Evolutionary conservation across 2,113 vertebrate genomes (phyloP).

Genomic region (Pseudopipra pipra): DNA sequence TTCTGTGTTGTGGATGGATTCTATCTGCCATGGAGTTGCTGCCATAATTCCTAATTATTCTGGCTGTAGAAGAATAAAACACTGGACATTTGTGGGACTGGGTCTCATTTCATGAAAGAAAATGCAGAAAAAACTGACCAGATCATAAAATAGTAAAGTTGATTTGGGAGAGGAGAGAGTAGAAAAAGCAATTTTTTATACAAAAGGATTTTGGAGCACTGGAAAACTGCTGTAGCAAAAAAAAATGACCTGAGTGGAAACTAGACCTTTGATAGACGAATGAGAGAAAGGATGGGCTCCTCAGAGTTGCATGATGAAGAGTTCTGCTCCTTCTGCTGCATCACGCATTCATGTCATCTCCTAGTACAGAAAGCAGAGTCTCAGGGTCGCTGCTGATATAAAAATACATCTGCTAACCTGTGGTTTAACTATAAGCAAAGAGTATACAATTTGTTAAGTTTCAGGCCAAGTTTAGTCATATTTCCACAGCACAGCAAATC

Average conservation of each 20-base stretch:
- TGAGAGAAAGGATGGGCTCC: not conserved
- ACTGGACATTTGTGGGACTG: not conserved
- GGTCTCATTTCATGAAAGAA: not conserved
- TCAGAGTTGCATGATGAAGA: not conserved
- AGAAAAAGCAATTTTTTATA: not conserved
- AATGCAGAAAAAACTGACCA: not conserved
- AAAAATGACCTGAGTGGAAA: not conserved
- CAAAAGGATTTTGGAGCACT: not conserved
- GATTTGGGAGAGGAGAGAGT: not conserved
- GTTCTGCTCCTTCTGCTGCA: not conserved
- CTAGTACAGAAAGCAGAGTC: not conserved
- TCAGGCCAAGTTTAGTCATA: conserved; percentile 62
- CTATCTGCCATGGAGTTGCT: not conserved
- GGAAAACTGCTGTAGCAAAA: not conserved
- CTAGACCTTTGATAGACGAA: not conserved
- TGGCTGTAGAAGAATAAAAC: not conserved
- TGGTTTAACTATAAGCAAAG: conserved; percentile 47
- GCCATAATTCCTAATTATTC: not conserved
- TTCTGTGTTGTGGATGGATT: not conserved
- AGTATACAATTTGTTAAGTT: conserved; percentile 38
- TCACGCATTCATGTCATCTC: not conserved
- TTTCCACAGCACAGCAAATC: conserved; percentile 45
- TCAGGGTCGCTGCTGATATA: not conserved
- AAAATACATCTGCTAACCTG: conserved; percentile 22
- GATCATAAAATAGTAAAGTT: not conserved